phyloP scores from a whole-genome alignment of 2,888 invertebrate genomes.

The Ypsolopha sequella region DNA sequence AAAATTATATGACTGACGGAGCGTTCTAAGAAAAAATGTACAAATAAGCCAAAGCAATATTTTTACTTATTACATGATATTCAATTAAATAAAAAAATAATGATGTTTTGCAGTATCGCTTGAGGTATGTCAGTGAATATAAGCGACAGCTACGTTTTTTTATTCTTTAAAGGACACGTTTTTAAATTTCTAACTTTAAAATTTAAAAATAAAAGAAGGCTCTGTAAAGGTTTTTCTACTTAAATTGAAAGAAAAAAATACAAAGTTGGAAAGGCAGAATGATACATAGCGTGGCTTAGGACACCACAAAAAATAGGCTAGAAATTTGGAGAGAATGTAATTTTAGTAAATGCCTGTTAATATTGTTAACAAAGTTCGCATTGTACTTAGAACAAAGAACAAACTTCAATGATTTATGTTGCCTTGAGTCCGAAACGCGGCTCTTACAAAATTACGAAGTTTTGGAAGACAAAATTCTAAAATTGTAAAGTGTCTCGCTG shows the following conservation, averaged over 20 bases:
- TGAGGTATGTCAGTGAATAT: no score
- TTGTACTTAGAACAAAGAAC: constrained; percentile 6
- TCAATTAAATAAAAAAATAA: no score
- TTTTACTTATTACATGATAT: no score
- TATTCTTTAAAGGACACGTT: no score
- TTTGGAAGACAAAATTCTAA: constrained; percentile 53
- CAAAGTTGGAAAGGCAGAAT: neutral
- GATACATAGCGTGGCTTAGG: neutral
- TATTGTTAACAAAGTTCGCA: constrained; percentile 6
- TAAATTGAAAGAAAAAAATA: neutral
- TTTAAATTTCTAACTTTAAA: no score
- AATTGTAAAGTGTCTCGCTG: constrained; percentile 53
- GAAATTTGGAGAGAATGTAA: neutral
- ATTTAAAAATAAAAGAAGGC: no score
- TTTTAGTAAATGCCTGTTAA: constrained; percentile 4
- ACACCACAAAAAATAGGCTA: neutral
- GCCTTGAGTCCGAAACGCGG: constrained; percentile 33
- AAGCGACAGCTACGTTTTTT: no score
- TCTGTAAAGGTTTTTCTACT: no score
- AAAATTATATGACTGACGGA: no score
- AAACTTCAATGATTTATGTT: constrained; percentile 45
- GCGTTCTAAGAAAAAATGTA: no score
- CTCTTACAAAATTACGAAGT: constrained; percentile 31
- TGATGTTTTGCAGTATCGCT: no score
- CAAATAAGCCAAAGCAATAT: no score